Base-by-base conservation (phyloP, 2,888 invertebrate genomes). In the Phragmatobia fuliginosa region DNA sequence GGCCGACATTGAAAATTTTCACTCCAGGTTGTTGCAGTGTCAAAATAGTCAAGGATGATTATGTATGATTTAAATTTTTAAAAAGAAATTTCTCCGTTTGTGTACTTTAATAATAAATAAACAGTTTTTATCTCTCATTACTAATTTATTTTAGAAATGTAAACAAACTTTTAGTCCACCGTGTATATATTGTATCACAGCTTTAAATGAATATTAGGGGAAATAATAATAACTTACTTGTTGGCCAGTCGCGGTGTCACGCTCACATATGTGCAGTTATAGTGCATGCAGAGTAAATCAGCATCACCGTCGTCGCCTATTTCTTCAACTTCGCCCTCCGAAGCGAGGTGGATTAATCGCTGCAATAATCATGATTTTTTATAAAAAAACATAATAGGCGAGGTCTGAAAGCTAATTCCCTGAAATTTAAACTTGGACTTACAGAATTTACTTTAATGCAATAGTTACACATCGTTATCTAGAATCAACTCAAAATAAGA, bases 221-320 rank as follows among this genome's bases (percentile, higher is more conserved):
- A 56, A 56, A 25, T 18, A 65, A 25, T n/a, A 64, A 36, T 36
- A 2, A 88, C 94, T 90, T 71, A 95, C 95, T 90, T 78, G 74
- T 94, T 94, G 6, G 92, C 84, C 7, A 95, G 79, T 67, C 91
- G 91, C 1, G 92, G 92, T 1, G 94, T 94, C 33, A 95, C 93
- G 80, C 94, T 93, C 71, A 94, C 90, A 74, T 94, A 95, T 0
- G 91, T 89, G 81, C 93, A 92, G 83, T 92, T 94, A 82, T 94
- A 94, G 73, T 94, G 94, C 88, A 92, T 90, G 73, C 94, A 94
- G 2, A 89, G 87, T 6, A 90, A 84, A 52, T 92, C 92, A 0
- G 82, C 68, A 21, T 89, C 91, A 5, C 81, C 83, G 1, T 91
- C 92, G 33, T 93, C 94, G 1, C 88, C 89, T 11, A 91, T 68